A percentile compares a stretch with the other conserved stretches of the same genome.
Evolutionary conservation across 2,888 invertebrate species (phyloP).

Genomic region (Erebia aethiops): DNA sequence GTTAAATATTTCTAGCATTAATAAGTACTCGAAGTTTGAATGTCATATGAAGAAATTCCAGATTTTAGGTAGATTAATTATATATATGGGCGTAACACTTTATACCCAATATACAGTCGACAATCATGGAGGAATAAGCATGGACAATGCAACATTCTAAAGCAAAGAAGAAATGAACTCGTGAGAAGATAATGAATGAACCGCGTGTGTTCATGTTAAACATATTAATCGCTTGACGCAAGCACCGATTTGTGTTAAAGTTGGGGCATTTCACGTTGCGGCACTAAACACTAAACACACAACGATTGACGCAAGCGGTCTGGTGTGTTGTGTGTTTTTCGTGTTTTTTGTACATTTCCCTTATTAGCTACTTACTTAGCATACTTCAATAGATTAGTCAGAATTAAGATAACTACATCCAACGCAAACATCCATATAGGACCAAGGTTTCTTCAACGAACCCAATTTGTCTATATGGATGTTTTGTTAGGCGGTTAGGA

Average conservation of each 20-base stretch:
- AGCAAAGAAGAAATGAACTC: neutral
- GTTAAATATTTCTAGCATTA: too few species aligned
- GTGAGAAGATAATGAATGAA: constrained; percentile 51
- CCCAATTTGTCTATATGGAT: too few species aligned
- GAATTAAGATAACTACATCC: neutral
- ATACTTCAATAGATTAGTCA: neutral
- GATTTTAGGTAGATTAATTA: too few species aligned
- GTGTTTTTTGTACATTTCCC: neutral
- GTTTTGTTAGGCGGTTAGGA: too few species aligned
- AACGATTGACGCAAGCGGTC: constrained; percentile 13
- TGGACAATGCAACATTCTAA: neutral
- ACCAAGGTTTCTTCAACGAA: too few species aligned
- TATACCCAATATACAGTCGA: too few species aligned
- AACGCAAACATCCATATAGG: too few species aligned
- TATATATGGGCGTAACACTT: too few species aligned
- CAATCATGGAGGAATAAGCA: too few species aligned
- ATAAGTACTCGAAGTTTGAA: too few species aligned
- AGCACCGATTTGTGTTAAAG: constrained; percentile 50
- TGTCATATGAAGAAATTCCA: too few species aligned
- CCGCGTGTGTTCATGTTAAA: constrained; percentile 48
- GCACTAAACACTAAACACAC: constrained; percentile 56
- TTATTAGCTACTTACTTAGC: too few species aligned
- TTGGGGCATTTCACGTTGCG: constrained; percentile 58
- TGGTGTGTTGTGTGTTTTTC: neutral
- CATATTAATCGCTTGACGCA: constrained; percentile 62